Evolutionary conservation across 2,113 vertebrate species (phyloP).

Genomic region (Gracilinanus agilis): DNA sequence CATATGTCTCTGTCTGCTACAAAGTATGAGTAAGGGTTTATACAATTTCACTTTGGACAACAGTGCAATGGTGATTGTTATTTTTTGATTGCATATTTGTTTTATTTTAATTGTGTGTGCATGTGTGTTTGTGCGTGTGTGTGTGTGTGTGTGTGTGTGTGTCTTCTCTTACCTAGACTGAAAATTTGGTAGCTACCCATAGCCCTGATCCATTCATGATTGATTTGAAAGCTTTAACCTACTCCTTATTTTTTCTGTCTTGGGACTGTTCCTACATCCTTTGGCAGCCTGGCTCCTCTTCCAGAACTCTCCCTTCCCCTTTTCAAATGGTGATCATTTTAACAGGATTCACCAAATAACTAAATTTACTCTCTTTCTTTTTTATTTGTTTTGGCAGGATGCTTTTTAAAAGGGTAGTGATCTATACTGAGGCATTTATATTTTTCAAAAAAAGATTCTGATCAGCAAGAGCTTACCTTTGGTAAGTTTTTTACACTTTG

Average conservation of each 20-base stretch:
- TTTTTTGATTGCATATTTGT: too few species aligned
- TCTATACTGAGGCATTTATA: not conserved
- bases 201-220: not conserved
- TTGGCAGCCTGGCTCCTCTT: not conserved
- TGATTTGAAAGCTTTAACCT: not conserved
- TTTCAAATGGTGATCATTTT: not conserved
- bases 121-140: not conserved
- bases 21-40: not conserved
- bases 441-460: constrained; percentile 2
- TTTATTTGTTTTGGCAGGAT: not conserved
- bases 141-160: not conserved
- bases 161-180: not conserved
- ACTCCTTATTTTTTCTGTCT: not conserved
- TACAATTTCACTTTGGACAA: not conserved
- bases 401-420: not conserved
- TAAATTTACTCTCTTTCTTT: not conserved
- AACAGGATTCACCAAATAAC: not conserved
- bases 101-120: too few species aligned
- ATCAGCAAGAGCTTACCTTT: not conserved
- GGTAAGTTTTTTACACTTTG: not conserved
- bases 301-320: not conserved
- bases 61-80: not conserved
- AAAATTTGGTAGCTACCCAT: not conserved
- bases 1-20: not conserved
- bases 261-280: not conserved